Conservation (phyloP, 1,140 invertebrate genomes). For the Xylocopa sonorina region DNA sequence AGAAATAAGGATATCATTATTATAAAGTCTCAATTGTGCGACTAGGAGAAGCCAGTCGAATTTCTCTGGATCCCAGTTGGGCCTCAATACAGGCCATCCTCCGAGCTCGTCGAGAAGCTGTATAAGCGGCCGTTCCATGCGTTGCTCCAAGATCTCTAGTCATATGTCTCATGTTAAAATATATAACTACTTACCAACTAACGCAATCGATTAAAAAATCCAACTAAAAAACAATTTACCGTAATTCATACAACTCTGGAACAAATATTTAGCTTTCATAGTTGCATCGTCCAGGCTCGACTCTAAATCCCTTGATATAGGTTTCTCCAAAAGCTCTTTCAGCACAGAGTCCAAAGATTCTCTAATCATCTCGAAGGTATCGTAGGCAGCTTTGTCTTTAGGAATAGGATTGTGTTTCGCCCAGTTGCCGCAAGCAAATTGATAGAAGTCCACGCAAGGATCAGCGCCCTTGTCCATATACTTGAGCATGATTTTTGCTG, state of each 20-base stretch:
- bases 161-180: constrained; percentile 56
- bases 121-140: constrained; percentile 88
- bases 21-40: constrained; percentile 89
- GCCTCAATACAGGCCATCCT: constrained; percentile 91
- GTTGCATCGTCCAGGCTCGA: constrained; percentile 83
- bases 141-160: constrained; percentile 85
- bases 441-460: constrained; percentile 96
- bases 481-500: constrained; percentile 86
- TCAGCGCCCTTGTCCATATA: constrained; percentile 90
- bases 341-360: constrained; percentile 88
- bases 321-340: constrained; percentile 86
- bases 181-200: too few species aligned
- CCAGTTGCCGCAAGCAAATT: constrained; percentile 95
- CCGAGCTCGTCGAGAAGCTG: constrained; percentile 88
- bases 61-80: constrained; percentile 84
- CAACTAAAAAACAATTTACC: constrained; percentile 77
- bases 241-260: constrained; percentile 92
- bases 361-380: constrained; percentile 91
- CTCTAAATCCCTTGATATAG: constrained; percentile 63
- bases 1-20: constrained; percentile 92
- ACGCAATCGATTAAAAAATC: not conserved
- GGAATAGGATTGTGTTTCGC: constrained; percentile 91
- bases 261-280: constrained; percentile 90
- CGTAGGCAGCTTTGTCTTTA: constrained; percentile 90
- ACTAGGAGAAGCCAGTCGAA: constrained; percentile 91